Evolutionary conservation across 2,113 vertebrate genomes (phyloP).

Genomic region (Trochalopteron elliotii): DNA sequence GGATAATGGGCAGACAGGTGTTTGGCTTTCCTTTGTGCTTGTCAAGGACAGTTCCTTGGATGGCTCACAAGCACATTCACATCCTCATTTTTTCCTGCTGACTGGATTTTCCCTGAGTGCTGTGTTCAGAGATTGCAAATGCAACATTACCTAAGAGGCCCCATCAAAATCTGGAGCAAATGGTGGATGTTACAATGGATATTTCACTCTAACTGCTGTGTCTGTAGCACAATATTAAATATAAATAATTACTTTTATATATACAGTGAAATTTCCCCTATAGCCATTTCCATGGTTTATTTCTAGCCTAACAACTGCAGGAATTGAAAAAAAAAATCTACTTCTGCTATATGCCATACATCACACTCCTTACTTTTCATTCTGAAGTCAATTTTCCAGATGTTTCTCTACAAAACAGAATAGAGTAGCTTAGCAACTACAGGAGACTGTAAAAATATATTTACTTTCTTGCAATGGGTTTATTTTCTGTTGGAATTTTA

Average conservation of each 20-base stretch:
- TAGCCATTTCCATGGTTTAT: not conserved
- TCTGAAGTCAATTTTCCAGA: not conserved
- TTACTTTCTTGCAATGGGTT: not conserved
- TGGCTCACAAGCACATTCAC: not conserved
- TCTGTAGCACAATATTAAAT: not conserved
- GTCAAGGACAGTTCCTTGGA: constrained; percentile 26
- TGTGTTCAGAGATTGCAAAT: not conserved
- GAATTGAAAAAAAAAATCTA: not conserved
- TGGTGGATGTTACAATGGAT: not conserved
- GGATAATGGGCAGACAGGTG: not conserved
- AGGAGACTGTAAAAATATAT: not conserved
- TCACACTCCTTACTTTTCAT: not conserved
- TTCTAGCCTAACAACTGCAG: not conserved
- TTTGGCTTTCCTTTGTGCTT: constrained; percentile 6
- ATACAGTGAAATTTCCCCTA: not conserved
- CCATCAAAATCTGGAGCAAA: constrained; percentile 13
- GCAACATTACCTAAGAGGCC: not conserved
- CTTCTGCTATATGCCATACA: not conserved
- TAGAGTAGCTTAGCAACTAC: not conserved
- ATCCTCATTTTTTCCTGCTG: constrained; percentile 30
- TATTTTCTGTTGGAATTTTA: not conserved
- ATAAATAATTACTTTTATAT: constrained; percentile 22
- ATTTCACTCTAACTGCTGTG: not conserved
- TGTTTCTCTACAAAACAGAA: not conserved
- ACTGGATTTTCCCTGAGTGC: constrained; percentile 11